Evolutionary conservation across 2,888 invertebrate genomes (phyloP), one percentile per base, ranked within the genome.

Genomic region (Helobdella robusta): DNA sequence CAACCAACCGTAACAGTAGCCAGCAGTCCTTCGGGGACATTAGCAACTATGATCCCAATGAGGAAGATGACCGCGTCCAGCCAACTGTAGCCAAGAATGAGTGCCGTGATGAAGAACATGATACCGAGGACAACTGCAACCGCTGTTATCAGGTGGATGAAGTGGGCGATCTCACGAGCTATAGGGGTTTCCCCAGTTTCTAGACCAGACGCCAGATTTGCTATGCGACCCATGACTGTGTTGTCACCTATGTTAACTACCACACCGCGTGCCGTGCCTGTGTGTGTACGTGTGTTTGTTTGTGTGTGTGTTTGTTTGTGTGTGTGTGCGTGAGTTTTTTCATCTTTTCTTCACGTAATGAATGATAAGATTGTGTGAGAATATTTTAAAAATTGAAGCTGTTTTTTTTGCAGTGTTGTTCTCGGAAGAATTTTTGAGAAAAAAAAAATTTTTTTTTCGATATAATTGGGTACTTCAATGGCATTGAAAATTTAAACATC

Each of bases 11-110:
- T 98, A 71, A 98, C 97, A 72, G 97, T 98, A 73, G 97, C 97
- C 74, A 98, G 84, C 48, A 97, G 84, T 83, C 97, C 95, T 84
- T 98, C 97, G 48, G 97, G 97, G 74, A 98, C 97, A 83, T 98
- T 98, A 71, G 97, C 98, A 71, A 98, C 97, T 83, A 98, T 98
- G 82, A 98, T 97, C 68, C 97, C 97, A 80, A 98, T 98, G 68
- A 81, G 74, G 86, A 98, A 98, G 81, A 98, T 94, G 73, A 97
- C 95, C 78, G 97, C 95, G 80, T 97, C 97, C 74, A 98, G 85
- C 95, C 95, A 97, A 81, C 93, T 91, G 83, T 98, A 98, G 75
- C 94, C 94, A 73, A 98, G 86, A 78, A 93, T 75, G 82, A 98
- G 91, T 70, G 97, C 95, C 78, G 97, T 95, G 67, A 95, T 78